Conservation (phyloP, 53 echinoderm and acorn worm species). For the Echinarachnius parma region DNA sequence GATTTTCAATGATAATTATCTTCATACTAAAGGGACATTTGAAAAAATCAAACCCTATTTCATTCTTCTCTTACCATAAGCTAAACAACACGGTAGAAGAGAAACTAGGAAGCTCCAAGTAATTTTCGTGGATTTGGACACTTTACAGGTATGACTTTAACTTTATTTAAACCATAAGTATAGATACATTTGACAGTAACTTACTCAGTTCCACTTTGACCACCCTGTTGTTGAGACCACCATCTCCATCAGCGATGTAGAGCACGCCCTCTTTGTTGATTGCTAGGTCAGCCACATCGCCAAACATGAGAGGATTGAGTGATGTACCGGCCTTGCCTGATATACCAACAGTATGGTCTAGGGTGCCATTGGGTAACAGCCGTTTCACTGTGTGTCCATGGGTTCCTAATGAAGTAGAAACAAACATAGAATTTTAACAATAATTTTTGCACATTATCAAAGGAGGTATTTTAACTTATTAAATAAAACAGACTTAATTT, state of each 20-base stretch:
- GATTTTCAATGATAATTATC: too few relatives aligned
- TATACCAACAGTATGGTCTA: conserved; percentile 58
- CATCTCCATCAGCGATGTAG: conserved; percentile 90
- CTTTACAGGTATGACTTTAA: too few relatives aligned
- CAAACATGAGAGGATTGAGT: conserved; percentile 78
- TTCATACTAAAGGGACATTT: too few relatives aligned
- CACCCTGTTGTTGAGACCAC: conserved; percentile 88
- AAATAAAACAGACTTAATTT: too few relatives aligned
- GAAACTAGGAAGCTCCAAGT: too few relatives aligned
- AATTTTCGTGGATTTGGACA: too few relatives aligned
- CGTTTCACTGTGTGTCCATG: conserved; percentile 82
- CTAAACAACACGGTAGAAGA: too few relatives aligned
- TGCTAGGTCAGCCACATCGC: conserved; percentile 82
- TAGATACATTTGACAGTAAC: too few relatives aligned
- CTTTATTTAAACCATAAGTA: too few relatives aligned
- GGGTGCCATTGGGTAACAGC: conserved; percentile 50
- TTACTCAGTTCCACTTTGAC: conserved; percentile 66
- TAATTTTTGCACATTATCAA: background rate
- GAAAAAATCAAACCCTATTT: too few relatives aligned
- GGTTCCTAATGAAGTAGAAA: conserved; percentile 41
- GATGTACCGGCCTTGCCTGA: conserved; percentile 68
- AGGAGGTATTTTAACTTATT: too few relatives aligned
- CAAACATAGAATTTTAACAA: background rate
- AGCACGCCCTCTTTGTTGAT: conserved; percentile 61
- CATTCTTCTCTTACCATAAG: too few relatives aligned